Conservation (phyloP, 2,797 vertebrate genomes). For the Poecilia gillii region DNA sequence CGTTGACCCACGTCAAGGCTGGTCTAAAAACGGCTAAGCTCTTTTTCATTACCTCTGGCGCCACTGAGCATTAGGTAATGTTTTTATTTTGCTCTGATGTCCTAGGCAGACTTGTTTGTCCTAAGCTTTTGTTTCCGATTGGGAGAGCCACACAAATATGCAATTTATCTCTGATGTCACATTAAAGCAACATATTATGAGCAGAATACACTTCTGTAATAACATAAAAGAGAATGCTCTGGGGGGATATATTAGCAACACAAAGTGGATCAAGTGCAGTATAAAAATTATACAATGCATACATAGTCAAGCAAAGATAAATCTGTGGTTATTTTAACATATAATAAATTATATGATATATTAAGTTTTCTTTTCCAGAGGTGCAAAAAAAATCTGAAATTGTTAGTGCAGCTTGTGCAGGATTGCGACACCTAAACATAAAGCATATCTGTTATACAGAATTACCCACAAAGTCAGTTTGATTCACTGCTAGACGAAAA, state of each 20-base stretch:
- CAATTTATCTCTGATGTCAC: not conserved
- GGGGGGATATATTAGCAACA: not conserved
- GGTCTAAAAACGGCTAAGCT: slow-evolving; percentile 11
- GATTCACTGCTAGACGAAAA: slow-evolving; percentile 43
- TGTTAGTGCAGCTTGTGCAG: not conserved
- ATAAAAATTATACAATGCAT: not conserved
- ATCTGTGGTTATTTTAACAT: not conserved
- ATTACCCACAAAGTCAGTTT: slow-evolving; percentile 46
- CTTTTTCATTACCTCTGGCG: slow-evolving; percentile 17
- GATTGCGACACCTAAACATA: not conserved
- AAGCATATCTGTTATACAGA: not conserved
- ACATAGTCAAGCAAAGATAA: not conserved
- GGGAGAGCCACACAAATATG: not conserved
- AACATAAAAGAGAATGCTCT: not conserved
- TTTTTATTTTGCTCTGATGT: slow-evolving; percentile 12
- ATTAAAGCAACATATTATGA: not conserved
- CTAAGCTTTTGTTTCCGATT: not conserved
- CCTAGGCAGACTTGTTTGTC: not conserved
- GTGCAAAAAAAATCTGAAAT: not conserved
- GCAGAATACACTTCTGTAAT: not conserved
- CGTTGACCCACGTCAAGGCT: slow-evolving; percentile 13
- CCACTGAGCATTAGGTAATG: not conserved
- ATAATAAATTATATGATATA: not conserved
- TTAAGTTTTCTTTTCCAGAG: not conserved
- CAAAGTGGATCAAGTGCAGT: not conserved